Evolutionary conservation across 2,797 vertebrate genomes (phyloP), one percentile per base, ranked within the genome.

Genomic region (Hapalemur alaotrensis): DNA sequence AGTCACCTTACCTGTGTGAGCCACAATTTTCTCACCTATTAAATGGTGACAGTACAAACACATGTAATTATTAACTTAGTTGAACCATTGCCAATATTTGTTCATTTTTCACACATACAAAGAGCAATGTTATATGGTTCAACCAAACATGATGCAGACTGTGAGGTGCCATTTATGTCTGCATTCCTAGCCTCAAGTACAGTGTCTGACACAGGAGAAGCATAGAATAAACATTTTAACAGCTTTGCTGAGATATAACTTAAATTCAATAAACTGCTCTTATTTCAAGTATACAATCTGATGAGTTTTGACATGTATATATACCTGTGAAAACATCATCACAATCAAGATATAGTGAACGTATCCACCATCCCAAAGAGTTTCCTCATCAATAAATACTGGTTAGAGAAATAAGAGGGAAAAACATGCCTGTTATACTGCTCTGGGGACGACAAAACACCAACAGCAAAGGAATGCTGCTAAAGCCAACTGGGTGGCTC

Each of bases 371-470:
- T 11, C 43, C 4, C 41, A 10, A 4, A 84, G 89, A 52, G 25
- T 81, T 73, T 95, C 22, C 18, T 93, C 72, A 76, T 84, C 67
- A 87, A 79, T 46, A 79, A 69, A 78, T 75, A 93, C 67, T 94
- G 92, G 22, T 73, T 82, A 7, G 57, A 86, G 57, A 94, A 88
- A 93, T 76, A 54, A 70, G 30, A 80, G 22, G 15, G 50, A 75
- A 92, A 91, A n/a, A 63, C 0, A 12, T 70, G n/a, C 1, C 25
- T 67, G 9, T 46, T 32, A 54, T 61, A 63, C 25, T 54, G 18
- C 48, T 92, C 43, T 83, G 38, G 61, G 91, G 30, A 91, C 38
- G 75, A 93, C 0, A 93, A 70, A 91, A 93, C 54, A 92, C 20
- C 9, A 81, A n/a, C 11, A 50, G 14, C 23, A 89, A 70, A 30